These are phyloP conservation scores for Tor tambroides DNA, from an alignment of 2,113 vertebrate genomes.

Conservation along the genomic window DNA sequence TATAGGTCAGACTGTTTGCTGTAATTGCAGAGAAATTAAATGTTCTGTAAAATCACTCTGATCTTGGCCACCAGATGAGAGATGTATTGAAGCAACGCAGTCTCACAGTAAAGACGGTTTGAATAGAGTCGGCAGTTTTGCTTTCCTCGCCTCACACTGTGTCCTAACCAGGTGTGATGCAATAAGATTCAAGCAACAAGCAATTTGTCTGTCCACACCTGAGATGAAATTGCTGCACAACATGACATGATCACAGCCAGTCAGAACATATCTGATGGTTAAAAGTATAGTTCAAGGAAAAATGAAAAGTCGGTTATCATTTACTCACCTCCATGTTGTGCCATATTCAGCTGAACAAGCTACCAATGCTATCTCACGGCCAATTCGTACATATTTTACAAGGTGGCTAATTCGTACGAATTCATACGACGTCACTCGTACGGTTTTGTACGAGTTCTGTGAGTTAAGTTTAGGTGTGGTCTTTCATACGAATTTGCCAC, in stretches of 20 bases:
- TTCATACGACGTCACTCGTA: too few species aligned
- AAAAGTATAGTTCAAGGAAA: background rate
- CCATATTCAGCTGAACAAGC: background rate
- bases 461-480: too few species aligned
- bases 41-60: background rate
- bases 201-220: constrained; percentile 14
- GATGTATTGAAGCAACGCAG: background rate
- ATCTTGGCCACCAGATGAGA: background rate
- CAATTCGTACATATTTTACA: too few species aligned
- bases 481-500: too few species aligned
- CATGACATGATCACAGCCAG: background rate
- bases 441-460: too few species aligned
- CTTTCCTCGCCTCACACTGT: background rate
- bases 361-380: too few species aligned
- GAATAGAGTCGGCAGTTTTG: background rate
- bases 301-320: background rate
- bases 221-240: background rate
- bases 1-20: background rate
- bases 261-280: constrained; percentile 9
- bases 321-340: background rate
- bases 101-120: background rate
- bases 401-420: too few species aligned
- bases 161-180: background rate
- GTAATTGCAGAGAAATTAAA: background rate
- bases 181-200: background rate